A percentile compares a stretch with the other conserved stretches of the same genome.
These are phyloP conservation scores for Papilio dardanus DNA, from an alignment of 1,140 invertebrate genomes.

Conservation along the genomic window DNA sequence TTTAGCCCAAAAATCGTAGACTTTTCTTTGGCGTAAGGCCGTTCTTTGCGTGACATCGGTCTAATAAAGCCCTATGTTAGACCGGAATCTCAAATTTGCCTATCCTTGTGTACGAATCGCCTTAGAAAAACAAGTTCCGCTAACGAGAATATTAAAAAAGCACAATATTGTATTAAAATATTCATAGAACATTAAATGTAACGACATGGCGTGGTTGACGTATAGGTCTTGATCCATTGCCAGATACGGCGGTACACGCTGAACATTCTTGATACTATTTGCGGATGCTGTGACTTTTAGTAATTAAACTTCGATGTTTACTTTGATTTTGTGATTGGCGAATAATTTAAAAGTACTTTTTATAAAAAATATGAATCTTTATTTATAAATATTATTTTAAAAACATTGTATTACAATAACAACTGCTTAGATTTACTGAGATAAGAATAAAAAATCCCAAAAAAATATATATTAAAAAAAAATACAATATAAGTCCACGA, in stretches of 20 bases:
- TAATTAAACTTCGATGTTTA: constrained; percentile 11
- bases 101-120: too few relatives aligned
- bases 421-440: too few relatives aligned
- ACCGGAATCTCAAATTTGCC: too few relatives aligned
- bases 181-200: constrained; percentile 35
- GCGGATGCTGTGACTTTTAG: constrained; percentile 28
- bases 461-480: too few relatives aligned
- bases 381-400: too few relatives aligned
- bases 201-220: constrained; percentile 29
- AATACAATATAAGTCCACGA: too few relatives aligned
- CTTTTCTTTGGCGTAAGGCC: too few relatives aligned
- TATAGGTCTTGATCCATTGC: constrained; percentile 28
- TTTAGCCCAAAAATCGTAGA: too few relatives aligned
- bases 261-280: constrained; percentile 31
- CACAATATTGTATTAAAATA: constrained; percentile 33
- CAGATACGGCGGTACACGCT: constrained; percentile 23
- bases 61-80: too few relatives aligned
- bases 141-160: constrained; percentile 30
- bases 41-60: too few relatives aligned
- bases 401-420: too few relatives aligned
- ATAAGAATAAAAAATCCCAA: too few relatives aligned
- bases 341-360: neutral
- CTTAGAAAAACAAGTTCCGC: constrained; percentile 15
- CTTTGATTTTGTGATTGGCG: neutral
- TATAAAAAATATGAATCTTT: neutral